phyloP scores from a whole-genome alignment of 2,888 invertebrate species.

The Drosophila atripex region DNA sequence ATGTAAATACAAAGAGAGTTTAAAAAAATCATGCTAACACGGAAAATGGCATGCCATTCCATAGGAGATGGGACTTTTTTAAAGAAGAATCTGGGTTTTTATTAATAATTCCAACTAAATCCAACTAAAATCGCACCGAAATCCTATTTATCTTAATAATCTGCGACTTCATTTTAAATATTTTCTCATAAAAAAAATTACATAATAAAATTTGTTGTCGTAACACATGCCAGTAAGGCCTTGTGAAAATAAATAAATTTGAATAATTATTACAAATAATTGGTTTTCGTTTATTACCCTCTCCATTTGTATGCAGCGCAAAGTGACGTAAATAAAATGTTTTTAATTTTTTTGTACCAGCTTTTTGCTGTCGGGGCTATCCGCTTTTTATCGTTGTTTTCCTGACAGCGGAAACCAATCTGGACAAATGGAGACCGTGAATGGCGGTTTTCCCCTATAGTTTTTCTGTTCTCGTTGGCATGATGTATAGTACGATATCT shows the following conservation, averaged over 20 bases:
- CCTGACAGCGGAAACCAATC: constrained; percentile 41
- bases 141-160: constrained; percentile 9
- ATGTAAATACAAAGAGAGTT: not conserved
- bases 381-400: constrained; percentile 26
- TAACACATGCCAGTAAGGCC: constrained; percentile 28
- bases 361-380: constrained; percentile 34
- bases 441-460: constrained; percentile 13
- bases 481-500: constrained; percentile 7
- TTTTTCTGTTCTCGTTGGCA: constrained; percentile 9
- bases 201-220: constrained; percentile 20
- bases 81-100: constrained; percentile 28
- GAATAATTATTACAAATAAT: constrained; percentile 59
- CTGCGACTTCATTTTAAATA: constrained; percentile 5
- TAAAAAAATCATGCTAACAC: constrained; percentile 42
- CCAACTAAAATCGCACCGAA: constrained; percentile 38
- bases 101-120: constrained; percentile 45
- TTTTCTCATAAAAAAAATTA: constrained; percentile 5
- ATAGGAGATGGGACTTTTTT: constrained; percentile 17
- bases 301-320: constrained; percentile 28
- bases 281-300: constrained; percentile 48
- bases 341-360: constrained; percentile 23
- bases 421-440: constrained; percentile 35
- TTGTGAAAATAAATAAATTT: constrained; percentile 46
- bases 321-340: constrained; percentile 40
- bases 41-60: constrained; percentile 26